Conservation (phyloP, 2,797 vertebrate genomes). For the Euthynnus affinis region DNA sequence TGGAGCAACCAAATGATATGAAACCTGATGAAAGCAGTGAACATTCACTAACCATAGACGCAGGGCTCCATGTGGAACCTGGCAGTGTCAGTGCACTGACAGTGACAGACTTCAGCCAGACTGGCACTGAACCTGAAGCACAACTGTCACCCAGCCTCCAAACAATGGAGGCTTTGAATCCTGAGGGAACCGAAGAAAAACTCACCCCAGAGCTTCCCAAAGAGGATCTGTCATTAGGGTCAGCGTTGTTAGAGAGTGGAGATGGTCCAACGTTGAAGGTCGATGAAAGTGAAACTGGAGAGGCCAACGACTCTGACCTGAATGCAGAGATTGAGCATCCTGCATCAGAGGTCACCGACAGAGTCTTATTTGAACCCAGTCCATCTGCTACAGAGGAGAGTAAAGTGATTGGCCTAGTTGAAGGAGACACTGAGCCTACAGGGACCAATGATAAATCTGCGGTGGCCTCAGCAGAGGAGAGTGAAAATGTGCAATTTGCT, state of each 20-base stretch:
- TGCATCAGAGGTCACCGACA: constrained; percentile 36
- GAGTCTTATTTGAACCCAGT: background rate
- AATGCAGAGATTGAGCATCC: constrained; percentile 23
- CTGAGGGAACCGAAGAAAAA: constrained; percentile 48
- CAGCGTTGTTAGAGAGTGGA: constrained; percentile 8
- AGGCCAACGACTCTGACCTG: constrained; percentile 20
- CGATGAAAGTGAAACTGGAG: constrained; percentile 21
- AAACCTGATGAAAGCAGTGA: constrained; percentile 11
- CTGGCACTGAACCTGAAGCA: constrained; percentile 51
- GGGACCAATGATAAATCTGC: constrained; percentile 35
- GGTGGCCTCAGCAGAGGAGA: constrained; percentile 17
- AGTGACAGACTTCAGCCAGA: constrained; percentile 24
- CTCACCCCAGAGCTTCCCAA: constrained; percentile 34
- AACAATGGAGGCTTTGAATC: constrained; percentile 52
- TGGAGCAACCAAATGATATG: constrained; percentile 31
- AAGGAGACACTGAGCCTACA: constrained; percentile 17
- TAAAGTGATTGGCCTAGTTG: background rate
- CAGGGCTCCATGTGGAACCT: constrained; percentile 28
- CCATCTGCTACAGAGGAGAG: constrained; percentile 15
- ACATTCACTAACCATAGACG: background rate
- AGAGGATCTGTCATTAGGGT: constrained; percentile 39
- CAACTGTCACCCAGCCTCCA: constrained; percentile 46
- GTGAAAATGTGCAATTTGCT: constrained; percentile 6
- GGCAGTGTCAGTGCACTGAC: constrained; percentile 3
- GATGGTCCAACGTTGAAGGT: constrained; percentile 13